phyloP scores from a whole-genome alignment of 2,113 vertebrate genomes.

The Centropus unirufus region DNA sequence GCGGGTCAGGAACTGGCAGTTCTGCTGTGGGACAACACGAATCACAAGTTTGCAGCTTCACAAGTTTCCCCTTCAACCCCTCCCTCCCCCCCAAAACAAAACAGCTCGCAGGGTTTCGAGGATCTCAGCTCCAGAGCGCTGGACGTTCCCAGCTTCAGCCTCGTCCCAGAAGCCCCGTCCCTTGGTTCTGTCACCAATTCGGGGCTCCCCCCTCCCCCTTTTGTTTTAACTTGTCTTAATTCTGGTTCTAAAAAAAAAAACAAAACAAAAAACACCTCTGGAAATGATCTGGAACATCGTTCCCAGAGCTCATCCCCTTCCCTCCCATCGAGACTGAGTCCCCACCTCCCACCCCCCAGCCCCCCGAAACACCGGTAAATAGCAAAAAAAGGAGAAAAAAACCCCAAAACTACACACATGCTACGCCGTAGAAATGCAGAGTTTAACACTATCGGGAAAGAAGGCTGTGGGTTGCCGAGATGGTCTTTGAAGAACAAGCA shows the following conservation, averaged over 20 bases:
- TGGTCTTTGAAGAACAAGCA: constrained; percentile 71
- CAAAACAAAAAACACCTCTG: no score
- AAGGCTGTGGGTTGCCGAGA: constrained; percentile 73
- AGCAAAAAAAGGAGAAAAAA: constrained; percentile 69
- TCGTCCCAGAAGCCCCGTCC: constrained; percentile 32
- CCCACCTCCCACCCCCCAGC: not conserved
- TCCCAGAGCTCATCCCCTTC: not conserved
- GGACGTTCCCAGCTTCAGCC: constrained; percentile 59
- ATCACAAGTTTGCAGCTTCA: constrained; percentile 19
- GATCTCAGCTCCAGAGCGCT: not conserved
- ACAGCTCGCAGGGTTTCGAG: not conserved
- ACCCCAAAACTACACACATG: constrained; percentile 74
- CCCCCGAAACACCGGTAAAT: constrained; percentile 66
- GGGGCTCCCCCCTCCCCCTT: not conserved
- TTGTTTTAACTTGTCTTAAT: not conserved
- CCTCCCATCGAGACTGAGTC: not conserved
- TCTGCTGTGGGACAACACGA: constrained; percentile 18
- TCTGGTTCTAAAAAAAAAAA: not conserved
- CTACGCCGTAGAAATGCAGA: constrained; percentile 77
- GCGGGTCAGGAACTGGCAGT: constrained; percentile 6
- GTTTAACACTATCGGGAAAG: constrained; percentile 75
- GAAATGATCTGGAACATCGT: constrained; percentile 8
- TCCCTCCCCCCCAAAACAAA: not conserved
- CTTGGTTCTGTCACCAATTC: constrained; percentile 1
- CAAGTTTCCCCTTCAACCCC: not conserved